Conservation (phyloP, 1,140 invertebrate species). For the Tetramorium parvispinum region DNA sequence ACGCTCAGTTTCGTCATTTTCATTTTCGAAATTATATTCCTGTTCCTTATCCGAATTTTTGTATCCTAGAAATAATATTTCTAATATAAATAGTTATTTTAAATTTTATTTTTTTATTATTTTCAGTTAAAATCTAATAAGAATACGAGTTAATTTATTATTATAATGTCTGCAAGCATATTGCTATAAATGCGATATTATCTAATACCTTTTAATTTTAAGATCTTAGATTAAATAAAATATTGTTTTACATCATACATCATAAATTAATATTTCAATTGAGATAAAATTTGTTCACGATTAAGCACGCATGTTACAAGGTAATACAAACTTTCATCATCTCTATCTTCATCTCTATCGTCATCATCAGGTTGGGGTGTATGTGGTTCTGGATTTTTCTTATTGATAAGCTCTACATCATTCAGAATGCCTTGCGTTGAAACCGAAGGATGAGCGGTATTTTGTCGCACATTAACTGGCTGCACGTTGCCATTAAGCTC, state of each 20-base stretch:
- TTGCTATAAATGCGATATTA: background rate
- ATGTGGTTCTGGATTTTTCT: conserved; percentile 76
- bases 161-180: background rate
- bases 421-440: conserved; percentile 75
- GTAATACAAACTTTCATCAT: conserved; percentile 58
- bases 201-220: background rate
- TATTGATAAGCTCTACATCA: conserved; percentile 81
- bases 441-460: conserved; percentile 46
- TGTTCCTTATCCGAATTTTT: conserved; percentile 56
- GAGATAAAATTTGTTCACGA: background rate
- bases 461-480: background rate
- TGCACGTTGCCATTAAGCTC: background rate
- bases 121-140: background rate
- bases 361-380: conserved; percentile 70
- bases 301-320: background rate
- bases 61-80: conserved; percentile 47
- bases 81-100: conserved; percentile 11
- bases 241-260: background rate
- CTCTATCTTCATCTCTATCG: conserved; percentile 57
- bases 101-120: background rate
- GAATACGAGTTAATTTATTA: background rate
- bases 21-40: conserved; percentile 53
- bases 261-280: background rate
- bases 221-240: background rate
- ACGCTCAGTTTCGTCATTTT: conserved; percentile 68